These are phyloP conservation scores for Unio pictorum DNA, from an alignment of 2,888 invertebrate species.

Conservation along the genomic window DNA sequence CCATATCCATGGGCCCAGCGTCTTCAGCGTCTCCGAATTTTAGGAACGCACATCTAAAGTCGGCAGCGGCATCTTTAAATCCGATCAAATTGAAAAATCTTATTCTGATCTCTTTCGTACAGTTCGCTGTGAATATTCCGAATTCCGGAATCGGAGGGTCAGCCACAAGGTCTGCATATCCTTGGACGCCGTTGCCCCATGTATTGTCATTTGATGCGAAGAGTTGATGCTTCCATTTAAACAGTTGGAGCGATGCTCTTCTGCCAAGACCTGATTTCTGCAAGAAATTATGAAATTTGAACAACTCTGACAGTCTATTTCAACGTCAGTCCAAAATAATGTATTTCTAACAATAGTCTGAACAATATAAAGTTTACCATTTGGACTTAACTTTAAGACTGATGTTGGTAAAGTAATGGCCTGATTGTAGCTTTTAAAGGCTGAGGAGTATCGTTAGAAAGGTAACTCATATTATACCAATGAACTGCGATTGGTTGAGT, in stretches of 20 bases:
- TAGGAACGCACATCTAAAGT: conserved; percentile 30
- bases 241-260: conserved; percentile 27
- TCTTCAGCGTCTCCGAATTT: conserved; percentile 22
- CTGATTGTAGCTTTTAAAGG: too few species aligned
- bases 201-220: conserved; percentile 24
- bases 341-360: too few species aligned
- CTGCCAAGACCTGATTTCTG: conserved; percentile 1
- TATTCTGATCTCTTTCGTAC: conserved; percentile 18
- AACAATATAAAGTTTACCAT: too few species aligned
- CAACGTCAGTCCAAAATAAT: too few species aligned
- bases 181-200: conserved; percentile 35
- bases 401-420: too few species aligned
- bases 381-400: too few species aligned
- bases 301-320: too few species aligned
- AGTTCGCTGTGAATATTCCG: conserved; percentile 10
- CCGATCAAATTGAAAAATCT: conserved; percentile 26
- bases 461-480: too few species aligned
- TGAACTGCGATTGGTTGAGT: too few species aligned
- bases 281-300: too few species aligned
- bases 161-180: conserved; percentile 13
- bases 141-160: conserved; percentile 17
- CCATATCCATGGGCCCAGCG: conserved; percentile 27
- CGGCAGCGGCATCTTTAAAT: conserved; percentile 30
- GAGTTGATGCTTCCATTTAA: conserved; percentile 33
- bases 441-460: too few species aligned